Evolutionary conservation across 35 echinoderm and acorn worm species (phyloP).

Genomic region (Lytechinus pictus): DNA sequence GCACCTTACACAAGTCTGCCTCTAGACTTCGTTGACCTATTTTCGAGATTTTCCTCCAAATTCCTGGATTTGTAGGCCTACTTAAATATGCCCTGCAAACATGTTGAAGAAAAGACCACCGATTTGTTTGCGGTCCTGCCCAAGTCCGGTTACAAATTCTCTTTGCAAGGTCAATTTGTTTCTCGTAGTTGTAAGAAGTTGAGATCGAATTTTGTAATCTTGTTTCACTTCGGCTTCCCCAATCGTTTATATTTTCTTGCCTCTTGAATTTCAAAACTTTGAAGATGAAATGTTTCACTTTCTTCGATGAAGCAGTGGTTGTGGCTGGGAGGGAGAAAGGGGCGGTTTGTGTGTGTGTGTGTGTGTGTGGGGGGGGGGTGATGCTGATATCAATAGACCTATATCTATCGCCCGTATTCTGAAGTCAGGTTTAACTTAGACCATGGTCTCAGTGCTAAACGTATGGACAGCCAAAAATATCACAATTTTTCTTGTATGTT

Average conservation of each 20-base stretch:
- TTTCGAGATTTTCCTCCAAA: not conserved
- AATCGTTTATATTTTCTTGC: not conserved
- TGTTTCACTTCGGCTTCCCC: not conserved
- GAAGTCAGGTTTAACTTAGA: too few relatives aligned
- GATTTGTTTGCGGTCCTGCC: too few relatives aligned
- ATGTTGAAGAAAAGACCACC: not conserved
- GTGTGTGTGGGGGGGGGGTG: too few relatives aligned
- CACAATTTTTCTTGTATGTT: too few relatives aligned
- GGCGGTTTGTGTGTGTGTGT: too few relatives aligned
- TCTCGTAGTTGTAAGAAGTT: not conserved
- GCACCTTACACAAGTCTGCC: too few relatives aligned
- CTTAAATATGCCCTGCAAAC: not conserved
- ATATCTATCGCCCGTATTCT: too few relatives aligned
- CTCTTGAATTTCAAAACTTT: not conserved
- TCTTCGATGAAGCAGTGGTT: too few relatives aligned
- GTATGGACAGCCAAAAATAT: too few relatives aligned
- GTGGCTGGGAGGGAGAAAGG: too few relatives aligned
- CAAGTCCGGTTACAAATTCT: not conserved
- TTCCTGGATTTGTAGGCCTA: not conserved
- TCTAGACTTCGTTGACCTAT: not conserved
- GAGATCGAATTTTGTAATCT: not conserved
- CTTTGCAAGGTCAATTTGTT: not conserved
- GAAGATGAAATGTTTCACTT: not conserved
- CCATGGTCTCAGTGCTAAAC: too few relatives aligned
- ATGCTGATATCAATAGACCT: too few relatives aligned